Percentiles rank a stretch among this genome's conserved stretches.
Evolutionary conservation across 35 echinoderm and acorn worm genomes (phyloP).

Genomic region (Lytechinus pictus): DNA sequence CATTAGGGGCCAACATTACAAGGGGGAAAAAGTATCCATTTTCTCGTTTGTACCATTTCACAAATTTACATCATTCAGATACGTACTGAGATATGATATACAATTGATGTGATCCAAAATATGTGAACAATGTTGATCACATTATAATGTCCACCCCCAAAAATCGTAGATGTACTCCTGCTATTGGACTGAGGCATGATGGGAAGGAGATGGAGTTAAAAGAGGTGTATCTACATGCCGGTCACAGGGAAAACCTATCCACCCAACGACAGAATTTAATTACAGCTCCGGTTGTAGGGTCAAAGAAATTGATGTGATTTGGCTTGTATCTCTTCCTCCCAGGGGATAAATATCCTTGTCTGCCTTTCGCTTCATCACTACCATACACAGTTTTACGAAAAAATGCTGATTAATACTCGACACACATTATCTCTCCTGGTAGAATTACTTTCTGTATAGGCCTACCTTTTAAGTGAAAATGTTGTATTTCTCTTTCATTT

Average conservation of each 20-base stretch:
- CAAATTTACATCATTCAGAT: background rate
- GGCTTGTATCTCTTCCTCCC: background rate
- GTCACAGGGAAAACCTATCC: background rate
- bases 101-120: background rate
- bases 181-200: background rate
- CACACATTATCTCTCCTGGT: background rate
- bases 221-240: background rate
- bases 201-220: background rate
- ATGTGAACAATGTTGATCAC: background rate
- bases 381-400: background rate
- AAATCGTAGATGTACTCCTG: background rate
- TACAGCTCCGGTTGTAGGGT: background rate
- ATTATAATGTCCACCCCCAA: background rate
- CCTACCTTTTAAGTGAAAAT: background rate
- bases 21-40: background rate
- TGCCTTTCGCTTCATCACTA: background rate
- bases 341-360: background rate
- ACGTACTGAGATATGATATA: background rate
- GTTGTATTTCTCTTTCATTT: background rate
- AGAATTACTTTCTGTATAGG: background rate
- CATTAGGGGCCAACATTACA: no score
- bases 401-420: background rate
- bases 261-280: background rate
- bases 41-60: background rate
- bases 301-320: conserved; percentile 14